These are phyloP conservation scores for Urosaurus nigricauda DNA, from an alignment of 2,797 vertebrate genomes.

Conservation along the genomic window DNA sequence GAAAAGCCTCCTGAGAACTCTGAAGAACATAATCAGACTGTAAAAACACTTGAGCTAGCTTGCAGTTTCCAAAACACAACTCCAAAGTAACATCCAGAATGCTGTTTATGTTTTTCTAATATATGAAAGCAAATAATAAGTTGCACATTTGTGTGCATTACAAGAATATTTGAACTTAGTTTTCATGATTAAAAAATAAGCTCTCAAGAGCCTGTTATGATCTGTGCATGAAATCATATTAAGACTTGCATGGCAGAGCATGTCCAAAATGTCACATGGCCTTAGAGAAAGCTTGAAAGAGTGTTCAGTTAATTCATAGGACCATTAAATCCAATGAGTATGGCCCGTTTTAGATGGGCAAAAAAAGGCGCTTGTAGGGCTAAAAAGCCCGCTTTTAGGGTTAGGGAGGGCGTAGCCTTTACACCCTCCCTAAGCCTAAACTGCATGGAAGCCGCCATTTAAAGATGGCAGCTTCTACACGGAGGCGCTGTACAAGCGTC, in stretches of 20 bases:
- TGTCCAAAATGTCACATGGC: background rate
- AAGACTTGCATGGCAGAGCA: background rate
- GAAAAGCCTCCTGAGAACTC: background rate
- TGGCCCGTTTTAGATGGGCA: no score
- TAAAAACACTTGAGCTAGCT: background rate
- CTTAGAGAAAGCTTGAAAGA: constrained; percentile 26
- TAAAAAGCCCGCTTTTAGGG: no score
- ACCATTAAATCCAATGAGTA: background rate
- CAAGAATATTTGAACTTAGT: background rate
- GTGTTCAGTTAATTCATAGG: fast-evolving
- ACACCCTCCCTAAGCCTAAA: no score
- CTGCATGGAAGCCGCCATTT: no score
- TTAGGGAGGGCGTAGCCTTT: no score
- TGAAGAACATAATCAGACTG: background rate
- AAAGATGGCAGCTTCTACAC: no score
- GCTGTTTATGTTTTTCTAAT: background rate
- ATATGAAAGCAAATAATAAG: background rate
- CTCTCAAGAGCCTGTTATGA: background rate
- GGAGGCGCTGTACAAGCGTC: no score
- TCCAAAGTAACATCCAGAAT: background rate
- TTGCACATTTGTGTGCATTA: background rate
- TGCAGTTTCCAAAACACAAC: background rate
- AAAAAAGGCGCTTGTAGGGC: no score
- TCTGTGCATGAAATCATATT: background rate
- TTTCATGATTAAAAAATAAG: background rate